Evolutionary conservation across 2,888 invertebrate genomes (phyloP).

Genomic region (Loripinus fragilis): DNA sequence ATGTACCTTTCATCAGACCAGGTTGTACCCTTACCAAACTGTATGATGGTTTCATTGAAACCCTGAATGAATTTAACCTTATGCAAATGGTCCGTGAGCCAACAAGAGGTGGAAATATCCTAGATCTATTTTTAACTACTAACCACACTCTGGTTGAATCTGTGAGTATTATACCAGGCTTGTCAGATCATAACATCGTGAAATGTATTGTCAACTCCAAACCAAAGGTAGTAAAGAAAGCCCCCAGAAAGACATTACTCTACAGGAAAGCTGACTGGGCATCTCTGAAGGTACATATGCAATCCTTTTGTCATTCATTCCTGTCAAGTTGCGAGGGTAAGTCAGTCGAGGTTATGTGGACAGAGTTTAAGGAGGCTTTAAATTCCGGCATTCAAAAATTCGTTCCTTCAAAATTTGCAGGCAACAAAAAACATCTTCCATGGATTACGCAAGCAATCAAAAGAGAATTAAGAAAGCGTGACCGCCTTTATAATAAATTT

Average conservation of each 20-base stretch:
- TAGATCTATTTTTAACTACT: conserved; percentile 6
- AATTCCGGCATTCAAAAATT: not conserved
- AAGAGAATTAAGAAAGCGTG: not conserved
- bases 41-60: conserved; percentile 5
- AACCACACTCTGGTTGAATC: conserved; percentile 20
- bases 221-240: not conserved
- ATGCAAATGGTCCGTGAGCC: conserved; percentile 10
- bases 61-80: not conserved
- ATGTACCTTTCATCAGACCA: conserved; percentile 1
- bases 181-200: conserved; percentile 16
- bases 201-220: not conserved
- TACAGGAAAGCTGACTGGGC: conserved; percentile 5
- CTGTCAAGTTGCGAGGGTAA: not conserved
- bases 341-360: conserved; percentile 1
- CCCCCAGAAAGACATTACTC: not conserved
- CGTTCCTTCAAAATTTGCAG: not conserved
- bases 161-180: conserved; percentile 12
- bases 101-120: not conserved
- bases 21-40: not conserved
- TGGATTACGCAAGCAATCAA: conserved; percentile 7
- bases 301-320: not conserved
- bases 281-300: not conserved
- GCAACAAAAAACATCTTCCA: not conserved
- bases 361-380: not conserved
- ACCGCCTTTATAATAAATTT: not conserved